Percentiles rank a stretch among this genome's conserved stretches.
Evolutionary conservation across 2,113 vertebrate species (phyloP).

Genomic region (Cyanoramphus novaezelandiae): DNA sequence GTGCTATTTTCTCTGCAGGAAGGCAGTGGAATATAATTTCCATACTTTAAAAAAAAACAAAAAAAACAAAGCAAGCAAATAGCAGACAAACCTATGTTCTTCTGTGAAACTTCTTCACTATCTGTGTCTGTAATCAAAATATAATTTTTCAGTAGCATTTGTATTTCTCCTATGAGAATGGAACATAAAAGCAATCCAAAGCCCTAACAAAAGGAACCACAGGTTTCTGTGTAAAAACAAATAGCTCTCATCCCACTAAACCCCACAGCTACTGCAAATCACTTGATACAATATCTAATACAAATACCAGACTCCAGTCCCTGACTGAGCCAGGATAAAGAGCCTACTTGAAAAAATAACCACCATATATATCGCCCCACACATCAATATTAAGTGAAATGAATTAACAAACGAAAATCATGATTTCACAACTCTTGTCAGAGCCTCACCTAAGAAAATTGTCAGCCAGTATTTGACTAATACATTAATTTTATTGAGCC

Average conservation of each 20-base stretch:
- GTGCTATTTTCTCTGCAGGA: background rate
- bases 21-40: background rate
- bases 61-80: background rate
- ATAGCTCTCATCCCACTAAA: slow-evolving; percentile 23
- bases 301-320: background rate
- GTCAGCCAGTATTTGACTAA: background rate
- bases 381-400: slow-evolving; percentile 13
- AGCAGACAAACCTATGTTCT: background rate
- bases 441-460: background rate
- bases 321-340: background rate
- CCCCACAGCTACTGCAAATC: slow-evolving; percentile 23
- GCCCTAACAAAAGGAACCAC: background rate
- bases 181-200: slow-evolving; percentile 9
- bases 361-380: background rate
- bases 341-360: background rate
- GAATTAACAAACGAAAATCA: background rate
- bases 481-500: background rate
- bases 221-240: slow-evolving; percentile 8
- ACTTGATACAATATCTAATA: slow-evolving; percentile 46
- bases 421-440: background rate
- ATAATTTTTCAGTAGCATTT: background rate
- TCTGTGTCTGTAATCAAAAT: background rate
- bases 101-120: background rate
- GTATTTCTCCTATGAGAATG: background rate
- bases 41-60: background rate